phyloP scores from a whole-genome alignment of 2,113 vertebrate species.

The Scatophagus argus region DNA sequence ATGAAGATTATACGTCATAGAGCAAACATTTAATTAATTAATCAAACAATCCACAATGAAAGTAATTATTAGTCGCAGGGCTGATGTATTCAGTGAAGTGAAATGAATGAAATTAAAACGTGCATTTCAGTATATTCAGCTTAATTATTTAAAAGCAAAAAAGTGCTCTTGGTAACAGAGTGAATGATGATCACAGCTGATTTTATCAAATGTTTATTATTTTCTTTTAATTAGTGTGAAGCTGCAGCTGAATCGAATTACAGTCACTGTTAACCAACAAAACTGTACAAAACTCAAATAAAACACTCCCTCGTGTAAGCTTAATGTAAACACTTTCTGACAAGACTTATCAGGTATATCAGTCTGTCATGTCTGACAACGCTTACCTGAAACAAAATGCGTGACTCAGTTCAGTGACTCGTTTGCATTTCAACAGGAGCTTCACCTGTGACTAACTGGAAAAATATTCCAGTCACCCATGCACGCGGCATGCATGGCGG shows the following conservation, averaged over 20 bases:
- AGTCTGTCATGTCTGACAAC: slow-evolving; percentile 7
- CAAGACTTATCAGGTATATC: not conserved
- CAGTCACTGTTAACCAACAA: not conserved
- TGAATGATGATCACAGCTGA: not conserved
- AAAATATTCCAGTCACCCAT: slow-evolving; percentile 51
- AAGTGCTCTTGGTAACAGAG: not conserved
- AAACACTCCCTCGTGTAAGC: slow-evolving; percentile 5
- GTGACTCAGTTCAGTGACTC: slow-evolving; percentile 21
- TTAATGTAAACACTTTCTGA: slow-evolving; percentile 31
- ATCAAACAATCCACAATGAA: not conserved
- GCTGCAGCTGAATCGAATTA: not conserved
- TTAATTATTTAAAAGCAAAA: not conserved
- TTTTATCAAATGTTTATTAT: not conserved
- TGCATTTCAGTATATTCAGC: not conserved
- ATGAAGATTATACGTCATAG: no score
- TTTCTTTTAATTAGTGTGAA: not conserved
- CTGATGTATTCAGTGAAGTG: not conserved
- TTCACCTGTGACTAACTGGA: slow-evolving; percentile 54
- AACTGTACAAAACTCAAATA: not conserved
- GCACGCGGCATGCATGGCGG: not conserved
- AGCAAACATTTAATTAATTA: not conserved
- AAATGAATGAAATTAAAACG: not conserved
- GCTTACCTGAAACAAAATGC: not conserved
- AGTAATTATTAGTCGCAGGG: not conserved
- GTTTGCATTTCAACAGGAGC: not conserved